Conservation (phyloP, 2,113 vertebrate species). For the Corythaeola cristata region DNA sequence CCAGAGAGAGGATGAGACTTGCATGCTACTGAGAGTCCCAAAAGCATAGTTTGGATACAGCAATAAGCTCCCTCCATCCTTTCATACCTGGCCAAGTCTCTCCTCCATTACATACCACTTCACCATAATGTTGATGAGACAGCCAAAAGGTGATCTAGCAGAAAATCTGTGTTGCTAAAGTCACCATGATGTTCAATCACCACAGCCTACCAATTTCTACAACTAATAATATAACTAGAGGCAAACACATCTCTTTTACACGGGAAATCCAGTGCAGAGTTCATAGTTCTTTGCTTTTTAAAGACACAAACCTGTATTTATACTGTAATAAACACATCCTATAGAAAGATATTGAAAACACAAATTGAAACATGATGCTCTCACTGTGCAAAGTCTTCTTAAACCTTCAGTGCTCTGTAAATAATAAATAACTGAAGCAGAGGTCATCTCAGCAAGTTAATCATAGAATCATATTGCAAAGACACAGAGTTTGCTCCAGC, state of each 20-base stretch:
- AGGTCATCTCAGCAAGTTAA: slow-evolving; percentile 24
- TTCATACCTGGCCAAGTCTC: background rate
- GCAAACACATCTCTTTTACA: background rate
- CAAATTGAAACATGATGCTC: background rate
- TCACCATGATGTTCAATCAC: background rate
- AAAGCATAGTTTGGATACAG: background rate
- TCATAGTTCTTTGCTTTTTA: background rate
- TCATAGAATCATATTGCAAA: background rate
- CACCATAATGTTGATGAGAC: background rate
- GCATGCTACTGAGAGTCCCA: background rate
- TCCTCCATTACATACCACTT: background rate
- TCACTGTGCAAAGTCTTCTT: background rate
- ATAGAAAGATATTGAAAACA: background rate
- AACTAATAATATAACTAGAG: background rate
- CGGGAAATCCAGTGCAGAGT: background rate
- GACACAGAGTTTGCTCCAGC: background rate
- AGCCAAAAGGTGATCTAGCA: background rate
- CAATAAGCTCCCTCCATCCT: background rate
- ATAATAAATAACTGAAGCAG: slow-evolving; percentile 14
- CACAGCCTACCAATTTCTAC: background rate
- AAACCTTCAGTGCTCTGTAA: background rate
- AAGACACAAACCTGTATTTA: background rate
- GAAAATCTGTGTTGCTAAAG: background rate
- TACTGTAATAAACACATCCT: background rate
- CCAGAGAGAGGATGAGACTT: background rate